phyloP scores from a whole-genome alignment of 1,140 invertebrate species.

The Coelopa frigida region DNA sequence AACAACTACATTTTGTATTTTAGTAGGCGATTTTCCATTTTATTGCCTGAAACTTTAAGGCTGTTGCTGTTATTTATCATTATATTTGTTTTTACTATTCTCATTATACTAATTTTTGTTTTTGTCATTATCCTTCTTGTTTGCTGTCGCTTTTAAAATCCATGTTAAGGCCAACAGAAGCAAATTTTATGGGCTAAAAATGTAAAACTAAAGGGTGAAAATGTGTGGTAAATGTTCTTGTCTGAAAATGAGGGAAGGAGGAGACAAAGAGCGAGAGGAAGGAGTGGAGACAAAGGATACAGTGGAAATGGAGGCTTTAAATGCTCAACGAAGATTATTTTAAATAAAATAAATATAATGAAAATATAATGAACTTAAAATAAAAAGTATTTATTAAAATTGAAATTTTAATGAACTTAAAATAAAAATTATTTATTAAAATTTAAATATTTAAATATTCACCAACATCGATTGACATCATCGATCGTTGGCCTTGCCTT shows the following conservation, averaged over 20 bases:
- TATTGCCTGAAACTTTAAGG: too few species aligned
- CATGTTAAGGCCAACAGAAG: background rate
- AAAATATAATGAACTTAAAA: background rate
- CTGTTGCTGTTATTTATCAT: too few species aligned
- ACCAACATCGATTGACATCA: background rate
- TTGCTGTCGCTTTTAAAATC: background rate
- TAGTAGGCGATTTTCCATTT: too few species aligned
- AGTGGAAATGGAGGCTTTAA: background rate
- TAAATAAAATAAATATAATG: background rate
- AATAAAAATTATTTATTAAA: background rate
- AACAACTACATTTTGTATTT: too few species aligned
- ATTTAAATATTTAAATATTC: background rate
- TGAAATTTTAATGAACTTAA: background rate
- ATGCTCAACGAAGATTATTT: slow-evolving; percentile 1
- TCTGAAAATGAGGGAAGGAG: too few species aligned
- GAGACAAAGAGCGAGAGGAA: too few species aligned
- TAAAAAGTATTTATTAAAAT: background rate
- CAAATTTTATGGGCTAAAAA: background rate
- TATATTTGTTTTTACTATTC: too few species aligned
- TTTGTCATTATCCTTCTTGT: too few species aligned
- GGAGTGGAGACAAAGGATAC: background rate
- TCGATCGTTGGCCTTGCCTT: too few species aligned
- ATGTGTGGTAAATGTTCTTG: too few species aligned
- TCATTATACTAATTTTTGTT: too few species aligned
- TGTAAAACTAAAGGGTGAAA: background rate